Conservation (phyloP, 64 coral and sea anemone genomes). For the Porites australiensis region DNA sequence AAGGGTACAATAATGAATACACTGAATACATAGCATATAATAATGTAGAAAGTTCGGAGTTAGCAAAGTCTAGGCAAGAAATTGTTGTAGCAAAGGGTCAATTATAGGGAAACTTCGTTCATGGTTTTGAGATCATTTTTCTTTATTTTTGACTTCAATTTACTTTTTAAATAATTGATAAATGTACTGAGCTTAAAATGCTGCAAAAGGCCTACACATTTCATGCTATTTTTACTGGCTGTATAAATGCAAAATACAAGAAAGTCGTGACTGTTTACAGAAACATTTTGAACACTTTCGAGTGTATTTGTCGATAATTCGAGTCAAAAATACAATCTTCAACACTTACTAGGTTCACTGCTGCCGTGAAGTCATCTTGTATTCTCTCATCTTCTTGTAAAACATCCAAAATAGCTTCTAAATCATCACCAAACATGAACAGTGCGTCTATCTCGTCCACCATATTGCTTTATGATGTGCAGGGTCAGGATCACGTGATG, state of each 20-base stretch:
- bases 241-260: no score
- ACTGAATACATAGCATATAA: no score
- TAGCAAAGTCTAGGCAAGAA: no score
- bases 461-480: conserved; percentile 61
- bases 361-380: conserved; percentile 41
- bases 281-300: background rate
- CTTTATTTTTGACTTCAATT: no score
- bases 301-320: background rate
- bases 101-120: background rate
- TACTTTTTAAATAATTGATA: no score
- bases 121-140: background rate
- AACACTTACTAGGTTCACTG: conserved; percentile 43
- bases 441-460: conserved; percentile 26
- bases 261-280: no score
- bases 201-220: no score
- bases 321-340: no score
- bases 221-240: no score
- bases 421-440: conserved; percentile 46
- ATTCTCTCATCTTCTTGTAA: conserved; percentile 51
- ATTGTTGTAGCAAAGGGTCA: no score
- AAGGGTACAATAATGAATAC: conserved; percentile 5
- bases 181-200: no score
- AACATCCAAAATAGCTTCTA: conserved; percentile 50
- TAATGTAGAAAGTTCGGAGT: no score
- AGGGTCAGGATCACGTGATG: conserved; percentile 61